phyloP scores from a whole-genome alignment of 1,140 invertebrate genomes.

The Drosophila saltans region DNA sequence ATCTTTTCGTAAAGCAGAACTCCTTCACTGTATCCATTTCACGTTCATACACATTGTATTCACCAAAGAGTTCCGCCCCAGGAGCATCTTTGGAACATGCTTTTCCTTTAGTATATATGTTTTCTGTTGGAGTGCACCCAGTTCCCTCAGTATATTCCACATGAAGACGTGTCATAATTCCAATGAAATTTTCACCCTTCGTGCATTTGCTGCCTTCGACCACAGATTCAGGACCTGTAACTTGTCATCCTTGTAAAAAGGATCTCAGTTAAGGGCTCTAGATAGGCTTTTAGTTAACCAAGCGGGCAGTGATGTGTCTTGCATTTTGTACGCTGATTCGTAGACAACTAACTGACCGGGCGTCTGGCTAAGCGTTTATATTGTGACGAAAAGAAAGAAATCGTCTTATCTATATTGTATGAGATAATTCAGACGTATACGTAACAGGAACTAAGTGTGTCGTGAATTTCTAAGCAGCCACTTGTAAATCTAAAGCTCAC shows the following conservation, averaged over 20 bases:
- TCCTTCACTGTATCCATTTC: conserved; percentile 76
- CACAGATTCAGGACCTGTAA: conserved; percentile 45
- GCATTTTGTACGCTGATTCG: conserved; percentile 23
- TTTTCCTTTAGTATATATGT: conserved; percentile 60
- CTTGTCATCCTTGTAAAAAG: conserved; percentile 47
- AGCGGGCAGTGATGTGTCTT: conserved; percentile 20
- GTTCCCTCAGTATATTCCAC: conserved; percentile 39
- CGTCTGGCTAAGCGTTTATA: conserved; percentile 28
- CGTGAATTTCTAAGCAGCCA: not conserved
- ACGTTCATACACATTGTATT: conserved; percentile 52
- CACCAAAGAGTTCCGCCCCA: conserved; percentile 38
- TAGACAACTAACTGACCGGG: not conserved
- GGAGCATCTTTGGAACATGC: conserved; percentile 35
- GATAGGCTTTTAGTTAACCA: conserved; percentile 69
- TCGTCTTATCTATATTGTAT: not conserved
- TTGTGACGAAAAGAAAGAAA: conserved; percentile 3
- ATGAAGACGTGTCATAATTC: conserved; percentile 60
- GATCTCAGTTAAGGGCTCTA: conserved; percentile 47
- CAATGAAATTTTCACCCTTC: conserved; percentile 73
- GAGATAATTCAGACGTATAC: conserved; percentile 4
- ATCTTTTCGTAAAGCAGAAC: conserved; percentile 61
- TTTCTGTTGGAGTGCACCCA: conserved; percentile 13
- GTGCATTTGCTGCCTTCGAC: conserved; percentile 44
- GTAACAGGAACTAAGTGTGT: not conserved
- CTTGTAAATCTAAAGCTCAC: not conserved